Evolutionary conservation across 2,113 vertebrate species (phyloP).

Genomic region (Abramis brama): DNA sequence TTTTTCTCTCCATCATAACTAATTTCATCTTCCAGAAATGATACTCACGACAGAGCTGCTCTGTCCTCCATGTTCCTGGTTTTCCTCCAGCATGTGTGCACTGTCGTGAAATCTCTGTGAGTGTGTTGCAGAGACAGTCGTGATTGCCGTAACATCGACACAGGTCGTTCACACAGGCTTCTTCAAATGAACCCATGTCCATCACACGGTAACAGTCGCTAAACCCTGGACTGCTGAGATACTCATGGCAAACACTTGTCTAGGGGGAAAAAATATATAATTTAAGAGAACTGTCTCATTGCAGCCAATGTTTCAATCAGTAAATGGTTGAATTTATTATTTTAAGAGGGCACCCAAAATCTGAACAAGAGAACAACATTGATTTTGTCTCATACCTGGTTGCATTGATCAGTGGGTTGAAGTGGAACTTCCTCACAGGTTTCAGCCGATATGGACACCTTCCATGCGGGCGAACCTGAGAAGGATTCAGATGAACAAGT

Average conservation of each 20-base stretch:
- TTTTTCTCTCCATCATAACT: background rate
- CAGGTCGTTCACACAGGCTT: slow-evolving; percentile 81
- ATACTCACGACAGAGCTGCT: slow-evolving; percentile 82
- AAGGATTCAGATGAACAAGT: background rate
- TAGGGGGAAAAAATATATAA: slow-evolving; percentile 43
- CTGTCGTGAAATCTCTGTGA: slow-evolving; percentile 90
- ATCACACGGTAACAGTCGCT: slow-evolving; percentile 75
- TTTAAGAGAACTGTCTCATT: background rate
- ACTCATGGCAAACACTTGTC: slow-evolving; percentile 66
- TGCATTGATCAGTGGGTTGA: slow-evolving; percentile 19
- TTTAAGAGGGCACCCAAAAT: background rate
- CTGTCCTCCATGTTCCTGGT: slow-evolving; percentile 81
- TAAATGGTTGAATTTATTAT: background rate
- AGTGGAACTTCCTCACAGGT: slow-evolving; percentile 72
- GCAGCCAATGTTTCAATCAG: background rate
- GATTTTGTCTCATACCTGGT: slow-evolving; percentile 54
- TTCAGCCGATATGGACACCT: slow-evolving; percentile 77
- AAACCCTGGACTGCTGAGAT: slow-evolving; percentile 77
- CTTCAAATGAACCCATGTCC: slow-evolving; percentile 76
- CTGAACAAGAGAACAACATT: background rate
- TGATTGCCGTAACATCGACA: slow-evolving; percentile 73
- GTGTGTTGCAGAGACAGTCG: slow-evolving; percentile 83
- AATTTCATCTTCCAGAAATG: slow-evolving; percentile 61
- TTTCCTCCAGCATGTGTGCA: slow-evolving; percentile 86
- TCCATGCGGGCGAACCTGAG: slow-evolving; percentile 72